Conservation (phyloP, 2,797 vertebrate species). For the Peromyscus melanophrys region DNA sequence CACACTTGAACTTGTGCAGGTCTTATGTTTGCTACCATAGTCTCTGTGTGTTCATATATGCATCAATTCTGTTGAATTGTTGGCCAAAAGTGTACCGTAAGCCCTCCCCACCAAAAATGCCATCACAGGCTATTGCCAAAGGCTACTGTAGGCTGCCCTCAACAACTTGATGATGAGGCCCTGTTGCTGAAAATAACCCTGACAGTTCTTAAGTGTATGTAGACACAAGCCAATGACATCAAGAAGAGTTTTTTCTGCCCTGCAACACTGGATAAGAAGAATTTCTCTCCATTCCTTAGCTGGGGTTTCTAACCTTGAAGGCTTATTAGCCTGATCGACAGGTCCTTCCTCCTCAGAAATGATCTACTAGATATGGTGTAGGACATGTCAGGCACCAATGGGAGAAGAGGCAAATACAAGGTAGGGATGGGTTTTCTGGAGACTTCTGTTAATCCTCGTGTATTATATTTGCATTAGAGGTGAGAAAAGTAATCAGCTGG, state of each 20-base stretch:
- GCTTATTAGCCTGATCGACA: not conserved
- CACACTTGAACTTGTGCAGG: not conserved
- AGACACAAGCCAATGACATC: not conserved
- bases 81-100: not conserved
- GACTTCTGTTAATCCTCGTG: not conserved
- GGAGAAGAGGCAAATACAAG: not conserved
- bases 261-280: not conserved
- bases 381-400: not conserved
- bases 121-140: too few relatives aligned
- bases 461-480: not conserved
- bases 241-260: not conserved
- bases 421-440: not conserved
- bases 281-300: not conserved
- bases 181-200: not conserved
- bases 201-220: not conserved
- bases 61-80: not conserved
- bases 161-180: not conserved
- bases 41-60: not conserved
- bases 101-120: not conserved
- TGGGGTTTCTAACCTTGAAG: not conserved
- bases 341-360: not conserved
- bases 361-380: not conserved
- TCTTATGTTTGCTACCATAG: not conserved
- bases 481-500: conserved; percentile 5
- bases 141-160: not conserved